Evolutionary conservation across 2,888 invertebrate species (phyloP), one percentile per base, ranked within the genome.

Genomic region (Arenicola marina): DNA sequence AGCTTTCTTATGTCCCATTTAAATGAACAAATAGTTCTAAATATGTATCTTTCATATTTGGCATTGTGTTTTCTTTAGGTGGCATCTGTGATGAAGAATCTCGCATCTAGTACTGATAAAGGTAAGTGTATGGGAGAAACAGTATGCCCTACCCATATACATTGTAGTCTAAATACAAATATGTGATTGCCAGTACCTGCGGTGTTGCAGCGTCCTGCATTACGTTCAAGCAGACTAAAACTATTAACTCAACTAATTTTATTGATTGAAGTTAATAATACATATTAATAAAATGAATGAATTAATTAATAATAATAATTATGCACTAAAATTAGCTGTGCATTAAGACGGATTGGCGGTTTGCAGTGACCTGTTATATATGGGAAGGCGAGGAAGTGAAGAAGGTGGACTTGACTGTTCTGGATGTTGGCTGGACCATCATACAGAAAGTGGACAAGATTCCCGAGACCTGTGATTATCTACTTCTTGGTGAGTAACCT

Each of bases 401-500:
- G 77, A 95, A 96, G 80, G 92, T 93, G 0, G 94, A 96, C 82
- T 86, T 97, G 70, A 93, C 95, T 0, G 94, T 95, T 2, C 87
- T 97, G 63, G 96, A 97, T 84, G 95, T 97, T 75, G 94, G 94
- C 79, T 94, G 94, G 75, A 91, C 91, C 68, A 95, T 97, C 76
- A 95, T 96, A 70, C 91, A 92, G 71, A 90, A 92, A 73, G 69
- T 66, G 31, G 67, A 68, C 51, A 59, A 57, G 51, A 56, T 63
- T 43, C 89, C 90, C 1, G 90, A 92, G 78, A 89, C 89, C 71
- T 88, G 89, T 76, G 92, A 92, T 83, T 92, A 92, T 78, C 89
- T 92, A 73, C 89, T 90, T 76, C 78, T 85, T 60, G 85, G n/a
- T n/a, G n/a, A n/a, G n/a, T n/a, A n/a, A n/a, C n/a, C n/a, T n/a